Conservation (phyloP, 2,797 vertebrate species). For the Syngnathus acus region DNA sequence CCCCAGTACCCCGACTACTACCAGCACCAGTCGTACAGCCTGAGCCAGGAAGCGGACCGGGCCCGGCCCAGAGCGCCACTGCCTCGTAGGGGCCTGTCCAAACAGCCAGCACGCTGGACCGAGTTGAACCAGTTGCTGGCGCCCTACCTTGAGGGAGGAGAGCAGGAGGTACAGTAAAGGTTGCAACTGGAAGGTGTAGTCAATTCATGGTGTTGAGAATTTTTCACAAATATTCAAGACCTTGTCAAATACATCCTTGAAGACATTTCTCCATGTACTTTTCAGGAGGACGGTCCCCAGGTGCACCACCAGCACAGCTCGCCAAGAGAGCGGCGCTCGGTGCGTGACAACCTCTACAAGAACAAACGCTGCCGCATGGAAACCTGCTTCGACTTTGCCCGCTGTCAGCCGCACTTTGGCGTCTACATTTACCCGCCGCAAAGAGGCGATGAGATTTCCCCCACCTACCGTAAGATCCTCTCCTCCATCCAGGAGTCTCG, state of each 20-base stretch:
- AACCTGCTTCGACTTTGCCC: slow-evolving; percentile 74
- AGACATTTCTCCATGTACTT: slow-evolving; percentile 4
- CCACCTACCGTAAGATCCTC: slow-evolving; percentile 76
- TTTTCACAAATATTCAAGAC: too few species aligned
- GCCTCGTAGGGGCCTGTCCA: slow-evolving; percentile 49
- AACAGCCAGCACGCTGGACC: slow-evolving; percentile 55
- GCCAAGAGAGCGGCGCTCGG: slow-evolving; percentile 64
- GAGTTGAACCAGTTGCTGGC: slow-evolving; percentile 52
- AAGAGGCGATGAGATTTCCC: slow-evolving; percentile 66
- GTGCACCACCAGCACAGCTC: slow-evolving; percentile 73
- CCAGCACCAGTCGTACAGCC: slow-evolving; percentile 34
- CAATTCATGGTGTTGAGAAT: too few species aligned
- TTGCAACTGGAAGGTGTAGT: not conserved
- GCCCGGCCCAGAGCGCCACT: slow-evolving; percentile 33
- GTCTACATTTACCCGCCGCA: slow-evolving; percentile 72
- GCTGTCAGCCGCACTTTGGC: slow-evolving; percentile 68
- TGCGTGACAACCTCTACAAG: slow-evolving; percentile 72
- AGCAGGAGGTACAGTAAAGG: slow-evolving; percentile 60
- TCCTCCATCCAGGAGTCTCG: slow-evolving; percentile 69
- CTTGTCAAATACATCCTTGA: not conserved
- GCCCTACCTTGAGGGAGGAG: slow-evolving; percentile 71
- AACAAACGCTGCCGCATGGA: slow-evolving; percentile 77
- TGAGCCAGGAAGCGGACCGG: slow-evolving; percentile 41
- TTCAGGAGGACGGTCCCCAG: slow-evolving; percentile 65
- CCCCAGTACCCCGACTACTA: slow-evolving; percentile 56